These are phyloP conservation scores for Ageneiosus marmoratus DNA, from an alignment of 2,113 vertebrate genomes.

Conservation along the genomic window DNA sequence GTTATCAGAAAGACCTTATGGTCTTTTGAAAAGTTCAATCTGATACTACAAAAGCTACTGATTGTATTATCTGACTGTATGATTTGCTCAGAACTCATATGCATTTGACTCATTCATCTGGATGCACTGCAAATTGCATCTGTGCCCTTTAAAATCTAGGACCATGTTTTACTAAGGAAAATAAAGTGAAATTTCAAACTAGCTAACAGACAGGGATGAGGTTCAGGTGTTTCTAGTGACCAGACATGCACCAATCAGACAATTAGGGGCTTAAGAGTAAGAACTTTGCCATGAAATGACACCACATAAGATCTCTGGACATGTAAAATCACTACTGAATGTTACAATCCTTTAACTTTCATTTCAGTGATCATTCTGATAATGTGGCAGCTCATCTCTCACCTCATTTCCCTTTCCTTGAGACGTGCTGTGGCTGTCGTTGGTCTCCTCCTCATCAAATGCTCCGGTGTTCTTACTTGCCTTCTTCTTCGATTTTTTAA, in stretches of 20 bases:
- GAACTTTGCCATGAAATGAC: not conserved
- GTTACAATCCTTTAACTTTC: not conserved
- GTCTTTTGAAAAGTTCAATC: slow-evolving; percentile 50
- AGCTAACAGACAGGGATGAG: not conserved
- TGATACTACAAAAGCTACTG: slow-evolving; percentile 56
- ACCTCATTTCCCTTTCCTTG: slow-evolving; percentile 98
- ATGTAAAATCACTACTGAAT: not conserved
- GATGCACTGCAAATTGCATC: slow-evolving; percentile 7
- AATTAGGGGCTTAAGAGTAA: not conserved
- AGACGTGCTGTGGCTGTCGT: slow-evolving; percentile 94
- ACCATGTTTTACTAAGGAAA: not conserved
- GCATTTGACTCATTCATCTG: slow-evolving; percentile 4
- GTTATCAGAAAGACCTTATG: slow-evolving; percentile 48
- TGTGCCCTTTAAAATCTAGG: slow-evolving; percentile 4
- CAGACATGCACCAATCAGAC: not conserved
- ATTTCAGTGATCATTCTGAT: not conserved
- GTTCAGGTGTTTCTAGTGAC: not conserved
- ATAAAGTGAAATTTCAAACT: not conserved
- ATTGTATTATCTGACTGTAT: slow-evolving; percentile 49
- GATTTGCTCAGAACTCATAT: slow-evolving; percentile 13
- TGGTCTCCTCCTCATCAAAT: slow-evolving; percentile 95
- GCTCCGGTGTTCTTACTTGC: slow-evolving; percentile 80
- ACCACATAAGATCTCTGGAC: not conserved
- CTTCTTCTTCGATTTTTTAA: slow-evolving; percentile 83
- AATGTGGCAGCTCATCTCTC: slow-evolving; percentile 51